phyloP scores from a whole-genome alignment of 92 coral and sea anemone species.

The Epizoanthus ramosus region DNA sequence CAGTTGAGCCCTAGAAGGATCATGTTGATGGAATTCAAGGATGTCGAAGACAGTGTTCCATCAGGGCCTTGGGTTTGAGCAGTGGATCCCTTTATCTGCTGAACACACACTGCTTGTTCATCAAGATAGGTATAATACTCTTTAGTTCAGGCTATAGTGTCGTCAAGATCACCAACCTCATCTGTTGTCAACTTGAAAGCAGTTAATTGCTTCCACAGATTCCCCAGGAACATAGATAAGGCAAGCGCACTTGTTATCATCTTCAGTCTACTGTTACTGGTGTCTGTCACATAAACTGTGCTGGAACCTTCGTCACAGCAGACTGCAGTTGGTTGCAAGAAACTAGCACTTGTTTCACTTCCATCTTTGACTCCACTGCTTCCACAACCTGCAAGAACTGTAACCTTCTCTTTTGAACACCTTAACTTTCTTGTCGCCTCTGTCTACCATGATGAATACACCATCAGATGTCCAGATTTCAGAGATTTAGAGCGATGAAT shows the following conservation, averaged over 20 bases:
- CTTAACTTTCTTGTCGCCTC: slow-evolving; percentile 59
- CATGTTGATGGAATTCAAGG: slow-evolving; percentile 53
- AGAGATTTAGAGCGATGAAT: too few species aligned
- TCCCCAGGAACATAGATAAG: slow-evolving; percentile 50
- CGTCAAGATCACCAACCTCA: slow-evolving; percentile 22
- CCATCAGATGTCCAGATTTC: too few species aligned
- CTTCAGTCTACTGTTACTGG: slow-evolving; percentile 46
- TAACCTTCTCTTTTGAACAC: slow-evolving; percentile 52
- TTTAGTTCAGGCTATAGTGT: slow-evolving; percentile 16
- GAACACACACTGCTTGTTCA: slow-evolving; percentile 24
- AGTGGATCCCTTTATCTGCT: slow-evolving; percentile 45
- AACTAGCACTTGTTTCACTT: slow-evolving; percentile 51
- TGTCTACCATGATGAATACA: slow-evolving; percentile 52
- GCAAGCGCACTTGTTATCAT: slow-evolving; percentile 55
- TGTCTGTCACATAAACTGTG: slow-evolving; percentile 50
- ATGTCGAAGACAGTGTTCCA: slow-evolving; percentile 48
- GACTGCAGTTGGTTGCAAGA: slow-evolving; percentile 66
- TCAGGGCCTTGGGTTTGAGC: slow-evolving; percentile 54
- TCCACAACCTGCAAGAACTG: slow-evolving; percentile 55
- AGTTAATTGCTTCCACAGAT: slow-evolving; percentile 57
- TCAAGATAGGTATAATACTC: slow-evolving; percentile 28
- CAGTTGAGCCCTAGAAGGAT: slow-evolving; percentile 57
- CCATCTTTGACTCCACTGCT: slow-evolving; percentile 61
- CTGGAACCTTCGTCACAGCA: slow-evolving; percentile 56
- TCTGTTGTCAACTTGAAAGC: slow-evolving; percentile 58